These are phyloP conservation scores for Hirundichthys speculiger DNA, from an alignment of 2,113 vertebrate genomes.

Conservation along the genomic window DNA sequence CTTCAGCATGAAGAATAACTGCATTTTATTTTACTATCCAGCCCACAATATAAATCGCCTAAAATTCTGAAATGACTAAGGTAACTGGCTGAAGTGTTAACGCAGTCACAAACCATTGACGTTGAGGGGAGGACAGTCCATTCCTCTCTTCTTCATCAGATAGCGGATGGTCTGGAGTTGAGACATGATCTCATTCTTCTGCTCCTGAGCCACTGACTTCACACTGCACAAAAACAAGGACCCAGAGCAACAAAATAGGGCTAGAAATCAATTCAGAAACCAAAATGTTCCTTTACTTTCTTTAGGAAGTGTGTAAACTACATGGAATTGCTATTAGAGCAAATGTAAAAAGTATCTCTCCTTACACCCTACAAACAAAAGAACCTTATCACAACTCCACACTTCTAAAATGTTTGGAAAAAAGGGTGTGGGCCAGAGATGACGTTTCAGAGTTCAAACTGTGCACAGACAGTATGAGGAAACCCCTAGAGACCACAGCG, in stretches of 20 bases:
- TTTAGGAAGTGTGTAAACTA: too few relatives aligned
- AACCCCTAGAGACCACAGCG: neutral
- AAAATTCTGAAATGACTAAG: neutral
- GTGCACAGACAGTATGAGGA: neutral
- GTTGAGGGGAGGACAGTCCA: constrained; percentile 83
- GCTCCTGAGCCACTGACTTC: constrained; percentile 88
- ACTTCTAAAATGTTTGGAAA: too few relatives aligned
- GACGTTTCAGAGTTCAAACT: too few relatives aligned
- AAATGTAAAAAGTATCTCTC: too few relatives aligned
- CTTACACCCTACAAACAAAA: too few relatives aligned
- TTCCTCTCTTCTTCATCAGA: constrained; percentile 92
- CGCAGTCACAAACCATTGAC: constrained; percentile 69
- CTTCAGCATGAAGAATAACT: neutral
- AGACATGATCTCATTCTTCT: constrained; percentile 93
- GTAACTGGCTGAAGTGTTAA: neutral
- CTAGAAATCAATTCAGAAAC: neutral
- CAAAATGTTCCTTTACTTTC: too few relatives aligned
- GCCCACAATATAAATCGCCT: too few relatives aligned
- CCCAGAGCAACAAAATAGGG: neutral
- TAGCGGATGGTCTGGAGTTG: constrained; percentile 89
- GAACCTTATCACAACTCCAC: too few relatives aligned
- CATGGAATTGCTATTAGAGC: too few relatives aligned
- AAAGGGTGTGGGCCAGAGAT: too few relatives aligned
- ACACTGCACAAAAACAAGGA: constrained; percentile 74
- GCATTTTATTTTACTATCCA: neutral